Base-by-base conservation (phyloP, 1,140 invertebrate species). In the Dryas iulia region DNA sequence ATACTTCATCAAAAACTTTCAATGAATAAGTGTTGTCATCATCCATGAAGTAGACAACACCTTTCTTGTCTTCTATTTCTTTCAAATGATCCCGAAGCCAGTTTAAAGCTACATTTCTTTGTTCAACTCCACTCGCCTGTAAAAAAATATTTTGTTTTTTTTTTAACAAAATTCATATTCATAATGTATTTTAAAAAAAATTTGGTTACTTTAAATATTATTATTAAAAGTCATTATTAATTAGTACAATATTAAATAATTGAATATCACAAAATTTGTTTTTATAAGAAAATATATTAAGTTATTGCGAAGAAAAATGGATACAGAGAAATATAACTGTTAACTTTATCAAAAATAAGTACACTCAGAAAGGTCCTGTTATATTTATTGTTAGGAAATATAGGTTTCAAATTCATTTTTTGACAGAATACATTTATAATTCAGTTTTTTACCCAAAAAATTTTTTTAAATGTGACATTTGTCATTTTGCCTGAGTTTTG, bases 11-110 rank as follows among this genome's bases (percentile, higher is more conserved):
- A 92, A 99, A 99, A 35, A 99, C 87, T 85, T 96, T 95, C 18
- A 98, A 82, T 71, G 96, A 95, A 84, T 99, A 99, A 1, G 97
- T 96, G 85, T 99, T 99, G 86, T 99, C 99, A 91, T 99, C 99
- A 89, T 99, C 99, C 89, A 98, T 98, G 92, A 99, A 99, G 92
- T 97, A 99, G 0, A 99, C 95, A 47, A 99, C 95, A 2, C 97
- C 97, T 81, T 93, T 93, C 59, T 82, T 83, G 75, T 94, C 93
- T 61, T 93, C 89, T 18, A 92, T 90, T 1, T 82, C 79, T 31
- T 90, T 81, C 11, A 94, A 79, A 87, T 98, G 96, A 24, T 94
- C 91, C 60, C 97, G 92, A 4, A 99, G 90, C 97, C 98, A 99
- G 26, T 94, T 92, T 5, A 99, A 84, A 3, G 95, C 99, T 10